phyloP scores from a whole-genome alignment of 2,113 vertebrate genomes.

The Scomber japonicus region DNA sequence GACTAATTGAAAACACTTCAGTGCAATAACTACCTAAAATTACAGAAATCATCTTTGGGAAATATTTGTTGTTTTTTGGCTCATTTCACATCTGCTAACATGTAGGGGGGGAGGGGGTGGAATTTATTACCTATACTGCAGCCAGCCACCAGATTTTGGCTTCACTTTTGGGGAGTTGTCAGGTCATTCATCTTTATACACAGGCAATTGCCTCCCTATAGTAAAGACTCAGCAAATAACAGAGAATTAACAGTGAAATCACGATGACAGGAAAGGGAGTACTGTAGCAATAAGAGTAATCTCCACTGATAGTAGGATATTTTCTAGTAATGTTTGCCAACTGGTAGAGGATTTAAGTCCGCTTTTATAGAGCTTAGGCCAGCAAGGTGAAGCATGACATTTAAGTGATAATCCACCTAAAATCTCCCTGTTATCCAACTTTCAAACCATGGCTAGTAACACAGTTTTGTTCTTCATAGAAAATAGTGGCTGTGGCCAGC shows the following conservation, averaged over 20 bases:
- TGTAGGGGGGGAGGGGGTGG: too few relatives aligned
- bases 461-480: neutral
- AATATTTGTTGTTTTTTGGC: too few relatives aligned
- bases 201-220: neutral
- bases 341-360: neutral
- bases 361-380: neutral
- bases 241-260: neutral
- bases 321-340: conserved; percentile 20
- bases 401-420: conserved; percentile 23
- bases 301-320: neutral
- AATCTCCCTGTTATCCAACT: neutral
- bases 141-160: too few relatives aligned
- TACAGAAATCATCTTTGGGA: too few relatives aligned
- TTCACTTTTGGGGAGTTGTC: too few relatives aligned
- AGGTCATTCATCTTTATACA: too few relatives aligned
- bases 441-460: neutral
- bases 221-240: neutral
- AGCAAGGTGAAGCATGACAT: conserved; percentile 16
- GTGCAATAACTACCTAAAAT: too few relatives aligned
- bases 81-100: too few relatives aligned
- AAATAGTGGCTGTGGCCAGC: neutral
- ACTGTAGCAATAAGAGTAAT: neutral
- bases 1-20: too few relatives aligned
- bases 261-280: conserved; percentile 10
- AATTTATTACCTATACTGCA: too few relatives aligned